A percentile compares a stretch with the other conserved stretches of the same genome.
phyloP scores from a whole-genome alignment of 2,113 vertebrate species.

The Heptranchias perlo region DNA sequence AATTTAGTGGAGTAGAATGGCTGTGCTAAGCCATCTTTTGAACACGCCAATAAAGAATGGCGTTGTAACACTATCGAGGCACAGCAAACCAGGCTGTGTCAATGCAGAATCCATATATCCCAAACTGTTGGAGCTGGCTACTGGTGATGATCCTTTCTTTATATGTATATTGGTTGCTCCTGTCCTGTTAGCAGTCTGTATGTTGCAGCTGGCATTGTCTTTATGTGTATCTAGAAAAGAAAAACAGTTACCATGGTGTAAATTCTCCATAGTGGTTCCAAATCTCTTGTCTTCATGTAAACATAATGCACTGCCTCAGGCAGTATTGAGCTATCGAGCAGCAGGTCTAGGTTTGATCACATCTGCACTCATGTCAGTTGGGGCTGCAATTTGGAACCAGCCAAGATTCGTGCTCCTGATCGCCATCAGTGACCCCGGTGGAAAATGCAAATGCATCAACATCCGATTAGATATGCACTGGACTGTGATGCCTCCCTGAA shows the following conservation, averaged over 20 bases:
- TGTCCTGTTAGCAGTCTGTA: constrained; percentile 89
- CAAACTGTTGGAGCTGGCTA: not conserved
- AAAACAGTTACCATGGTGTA: not conserved
- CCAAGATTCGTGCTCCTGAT: not conserved
- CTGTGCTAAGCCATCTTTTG: not conserved
- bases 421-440: not conserved
- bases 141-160: not conserved
- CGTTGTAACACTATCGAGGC: not conserved
- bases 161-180: constrained; percentile 82
- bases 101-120: not conserved
- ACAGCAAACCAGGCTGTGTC: not conserved
- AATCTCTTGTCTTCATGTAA: not conserved
- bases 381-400: not conserved
- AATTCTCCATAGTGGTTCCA: not conserved
- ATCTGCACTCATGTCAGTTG: not conserved
- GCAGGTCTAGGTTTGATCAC: not conserved
- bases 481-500: not conserved
- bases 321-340: not conserved
- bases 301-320: not conserved
- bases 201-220: constrained; percentile 90
- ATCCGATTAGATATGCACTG: not conserved
- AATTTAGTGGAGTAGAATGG: not conserved
- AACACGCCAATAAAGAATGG: not conserved
- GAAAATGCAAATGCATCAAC: not conserved
- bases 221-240: constrained; percentile 77